Base-by-base conservation (phyloP, 2,888 invertebrate genomes). In the Drosophila niveifrons region DNA sequence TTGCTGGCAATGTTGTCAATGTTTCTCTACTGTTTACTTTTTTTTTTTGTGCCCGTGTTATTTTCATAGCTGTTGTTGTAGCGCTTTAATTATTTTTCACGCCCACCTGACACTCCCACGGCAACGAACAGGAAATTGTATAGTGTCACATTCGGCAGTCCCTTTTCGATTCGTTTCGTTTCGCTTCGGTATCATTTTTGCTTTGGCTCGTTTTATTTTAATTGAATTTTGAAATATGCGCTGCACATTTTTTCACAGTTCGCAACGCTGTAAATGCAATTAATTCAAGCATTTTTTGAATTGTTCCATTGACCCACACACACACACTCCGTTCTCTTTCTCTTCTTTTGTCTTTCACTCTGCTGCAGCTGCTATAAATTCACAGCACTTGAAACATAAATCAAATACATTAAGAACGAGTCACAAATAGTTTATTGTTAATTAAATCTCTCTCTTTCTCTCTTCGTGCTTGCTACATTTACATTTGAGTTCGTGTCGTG, bases 211-310 rank as follows among this genome's bases (percentile, higher is more conserved):
- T 76, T 78, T 87, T 83, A 72, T 80, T 85, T 87, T 85, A 89
- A 85, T 89, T 89, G 84, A 85, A 85, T 84, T 85, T 85, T 85
- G 89, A 85, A 85, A 87, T 84, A 85, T 87, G 79, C 69, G 66
- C 63, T 63, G 66, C 59, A 39, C 72, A 52, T 56, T 69, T 82
- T 73, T 62, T 50, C 41, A 58, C 39, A 34, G 44, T 57, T 67
- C 47, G 59, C 39, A 46, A 46, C 46, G 47, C 72, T 68, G 72
- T 75, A 87, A 89, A 83, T 81, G 84, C 84, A 85, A 85, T 85
- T 85, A 89, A 84, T 83, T 87, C 80, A 66, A 82, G 77, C 72
- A 81, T 73, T 84, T 81, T 77, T 80, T 75, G 61, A 85, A 77
- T 74, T 72, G 77, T 74, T 77, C 57, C 72, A 70, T 69, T 64